These are phyloP conservation scores for Noctilio leporinus DNA, from an alignment of 2,113 vertebrate genomes.

Conservation along the genomic window DNA sequence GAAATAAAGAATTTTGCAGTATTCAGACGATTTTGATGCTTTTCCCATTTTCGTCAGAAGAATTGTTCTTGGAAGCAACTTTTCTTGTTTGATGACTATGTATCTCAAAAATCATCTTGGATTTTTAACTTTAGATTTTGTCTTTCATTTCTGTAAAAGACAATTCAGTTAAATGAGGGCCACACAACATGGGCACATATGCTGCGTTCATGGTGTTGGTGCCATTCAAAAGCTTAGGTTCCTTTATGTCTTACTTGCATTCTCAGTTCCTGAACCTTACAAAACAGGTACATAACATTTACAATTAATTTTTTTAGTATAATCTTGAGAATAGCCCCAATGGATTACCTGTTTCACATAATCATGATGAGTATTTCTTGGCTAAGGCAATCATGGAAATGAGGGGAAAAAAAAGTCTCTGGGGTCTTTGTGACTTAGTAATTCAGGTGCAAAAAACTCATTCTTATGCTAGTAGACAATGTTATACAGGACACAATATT, in stretches of 20 bases:
- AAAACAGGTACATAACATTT: not conserved
- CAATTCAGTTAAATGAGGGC: not conserved
- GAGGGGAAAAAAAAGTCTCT: not conserved
- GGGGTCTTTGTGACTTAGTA: not conserved
- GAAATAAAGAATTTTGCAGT: not conserved
- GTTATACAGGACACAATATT: not conserved
- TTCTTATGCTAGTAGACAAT: not conserved
- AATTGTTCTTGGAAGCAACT: not conserved
- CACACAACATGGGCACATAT: not conserved
- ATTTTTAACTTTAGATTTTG: not conserved
- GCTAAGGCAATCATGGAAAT: not conserved
- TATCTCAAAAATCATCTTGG: not conserved
- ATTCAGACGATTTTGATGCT: not conserved
- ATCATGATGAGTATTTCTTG: not conserved
- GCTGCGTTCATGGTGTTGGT: not conserved
- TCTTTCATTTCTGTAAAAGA: not conserved
- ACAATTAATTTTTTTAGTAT: not conserved
- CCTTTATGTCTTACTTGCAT: not conserved
- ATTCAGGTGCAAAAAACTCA: not conserved
- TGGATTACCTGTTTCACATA: not conserved
- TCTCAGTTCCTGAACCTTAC: not conserved
- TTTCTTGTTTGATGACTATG: not conserved
- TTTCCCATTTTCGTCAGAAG: not conserved
- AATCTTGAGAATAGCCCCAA: not conserved
- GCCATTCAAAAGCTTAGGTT: not conserved